These are phyloP conservation scores for Nemurella pictetii DNA, from an alignment of 2,888 invertebrate species.

Conservation along the genomic window DNA sequence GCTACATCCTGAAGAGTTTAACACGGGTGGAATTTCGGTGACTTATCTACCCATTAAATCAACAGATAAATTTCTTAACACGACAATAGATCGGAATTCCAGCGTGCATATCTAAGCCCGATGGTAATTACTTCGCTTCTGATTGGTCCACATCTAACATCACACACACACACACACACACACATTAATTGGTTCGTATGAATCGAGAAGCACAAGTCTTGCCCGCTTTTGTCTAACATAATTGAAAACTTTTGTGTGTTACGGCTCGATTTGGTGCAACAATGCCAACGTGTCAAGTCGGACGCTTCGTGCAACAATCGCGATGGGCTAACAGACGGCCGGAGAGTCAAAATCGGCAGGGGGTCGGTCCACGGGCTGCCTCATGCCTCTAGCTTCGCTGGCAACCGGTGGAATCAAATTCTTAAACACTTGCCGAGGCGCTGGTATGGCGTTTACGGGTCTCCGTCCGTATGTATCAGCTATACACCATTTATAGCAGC, in stretches of 20 bases:
- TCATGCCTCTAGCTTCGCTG: neutral
- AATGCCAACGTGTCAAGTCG: conserved; percentile 7
- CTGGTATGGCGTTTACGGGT: neutral
- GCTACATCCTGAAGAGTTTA: neutral
- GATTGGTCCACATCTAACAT: conserved; percentile 4
- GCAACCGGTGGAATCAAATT: neutral
- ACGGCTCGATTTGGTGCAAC: neutral
- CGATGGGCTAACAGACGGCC: neutral
- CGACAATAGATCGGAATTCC: conserved; percentile 5
- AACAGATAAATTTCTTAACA: conserved; percentile 9
- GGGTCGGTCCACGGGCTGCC: neutral
- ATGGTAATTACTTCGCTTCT: conserved; percentile 7
- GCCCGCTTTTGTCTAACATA: conserved; percentile 37
- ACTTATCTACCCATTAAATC: neutral
- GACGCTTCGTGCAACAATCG: neutral
- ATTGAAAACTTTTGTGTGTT: conserved; percentile 41
- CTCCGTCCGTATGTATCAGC: no score
- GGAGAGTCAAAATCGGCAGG: conserved; percentile 1
- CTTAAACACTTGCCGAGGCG: neutral
- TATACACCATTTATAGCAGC: neutral
- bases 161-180: neutral
- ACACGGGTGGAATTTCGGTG: neutral
- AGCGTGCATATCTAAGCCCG: neutral
- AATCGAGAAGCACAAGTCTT: conserved; percentile 18
- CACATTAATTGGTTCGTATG: conserved; percentile 21